Evolutionary conservation across 1,140 invertebrate genomes (phyloP), one percentile per base, ranked within the genome.

Genomic region (Trichomalopsis sarcophagae): DNA sequence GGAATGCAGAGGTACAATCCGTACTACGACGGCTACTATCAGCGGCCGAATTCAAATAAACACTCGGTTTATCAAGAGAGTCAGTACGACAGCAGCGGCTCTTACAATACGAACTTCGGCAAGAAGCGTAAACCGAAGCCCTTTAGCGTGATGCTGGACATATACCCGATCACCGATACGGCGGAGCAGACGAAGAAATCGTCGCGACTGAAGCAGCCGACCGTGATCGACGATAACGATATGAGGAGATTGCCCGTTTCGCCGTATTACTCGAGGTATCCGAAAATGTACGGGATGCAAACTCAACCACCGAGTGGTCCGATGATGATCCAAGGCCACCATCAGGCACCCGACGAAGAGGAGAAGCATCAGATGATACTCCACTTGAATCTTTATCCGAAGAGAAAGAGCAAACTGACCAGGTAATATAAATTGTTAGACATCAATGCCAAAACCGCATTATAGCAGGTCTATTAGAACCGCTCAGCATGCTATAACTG

Each of bases 111-210:
- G 0, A 87, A 79, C n/a, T 85, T 83, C 17, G 80, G 55, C 9
- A 92, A 91, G 33, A 91, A 89, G 68, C 81, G 87, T 1, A 92
- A 92, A 81, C 89, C 91, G 0, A 92, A 93, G 81, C 93, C 93
- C 0, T 93, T 94, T 36, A 94, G 92, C 40, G 91, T 94, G 1
- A 93, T 93, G 92, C 75, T 94, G 14, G 93, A 94, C 73, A 93
- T 94, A 47, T 93, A 93, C 86, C 93, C 93, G 2, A 93, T 93
- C 33, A 90, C 90, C 0, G 92, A 93, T 36, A 62, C 90, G 0
- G 84, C 84, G 14, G 91, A 93, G n/a, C 89, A 91, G n/a, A 89
- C 83, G 27, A 90, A 89, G n/a, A 92, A 91, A 68, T 55, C 76
- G 0, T 84, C 88, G 7, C 88, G 85, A 82, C 86, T 87, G 0